Evolutionary conservation across 2,113 vertebrate genomes (phyloP).

Genomic region (Semicossyphus pulcher): DNA sequence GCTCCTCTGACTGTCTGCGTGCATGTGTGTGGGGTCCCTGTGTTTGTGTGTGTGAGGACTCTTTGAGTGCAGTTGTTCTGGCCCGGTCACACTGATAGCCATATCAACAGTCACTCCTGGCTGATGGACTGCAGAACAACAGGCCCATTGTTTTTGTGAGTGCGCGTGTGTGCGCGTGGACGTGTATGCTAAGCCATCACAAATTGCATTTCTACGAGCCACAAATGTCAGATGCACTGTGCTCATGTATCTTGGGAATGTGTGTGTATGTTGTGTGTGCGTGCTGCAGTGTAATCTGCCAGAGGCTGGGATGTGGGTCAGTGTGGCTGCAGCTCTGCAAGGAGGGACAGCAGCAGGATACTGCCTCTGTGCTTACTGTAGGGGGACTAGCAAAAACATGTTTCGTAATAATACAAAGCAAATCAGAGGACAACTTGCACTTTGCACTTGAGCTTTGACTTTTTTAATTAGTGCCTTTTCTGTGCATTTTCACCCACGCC

Average conservation of each 20-base stretch:
- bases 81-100: slow-evolving; percentile 56
- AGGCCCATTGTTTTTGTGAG: slow-evolving; percentile 47
- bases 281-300: slow-evolving; percentile 65
- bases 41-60: slow-evolving; percentile 39
- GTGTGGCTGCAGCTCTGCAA: slow-evolving; percentile 41
- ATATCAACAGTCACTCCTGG: slow-evolving; percentile 63
- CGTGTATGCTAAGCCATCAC: slow-evolving; percentile 46
- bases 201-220: slow-evolving; percentile 57
- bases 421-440: background rate
- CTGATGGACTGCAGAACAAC: slow-evolving; percentile 69
- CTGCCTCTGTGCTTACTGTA: slow-evolving; percentile 20
- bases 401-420: slow-evolving; percentile 8
- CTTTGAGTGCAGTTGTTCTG: slow-evolving; percentile 51
- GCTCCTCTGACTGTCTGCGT: slow-evolving; percentile 38
- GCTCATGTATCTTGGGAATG: slow-evolving; percentile 18
- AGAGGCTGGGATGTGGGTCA: slow-evolving; percentile 71
- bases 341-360: slow-evolving; percentile 26
- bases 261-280: slow-evolving; percentile 12
- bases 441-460: slow-evolving; percentile 5
- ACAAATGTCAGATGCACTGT: slow-evolving; percentile 39
- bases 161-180: slow-evolving; percentile 4
- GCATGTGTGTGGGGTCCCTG: slow-evolving; percentile 31
- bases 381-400: slow-evolving; percentile 2
- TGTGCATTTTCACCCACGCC: no score
- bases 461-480: background rate